Conservation (phyloP, 2,113 vertebrate genomes). For the Coptodon bakossiorum region DNA sequence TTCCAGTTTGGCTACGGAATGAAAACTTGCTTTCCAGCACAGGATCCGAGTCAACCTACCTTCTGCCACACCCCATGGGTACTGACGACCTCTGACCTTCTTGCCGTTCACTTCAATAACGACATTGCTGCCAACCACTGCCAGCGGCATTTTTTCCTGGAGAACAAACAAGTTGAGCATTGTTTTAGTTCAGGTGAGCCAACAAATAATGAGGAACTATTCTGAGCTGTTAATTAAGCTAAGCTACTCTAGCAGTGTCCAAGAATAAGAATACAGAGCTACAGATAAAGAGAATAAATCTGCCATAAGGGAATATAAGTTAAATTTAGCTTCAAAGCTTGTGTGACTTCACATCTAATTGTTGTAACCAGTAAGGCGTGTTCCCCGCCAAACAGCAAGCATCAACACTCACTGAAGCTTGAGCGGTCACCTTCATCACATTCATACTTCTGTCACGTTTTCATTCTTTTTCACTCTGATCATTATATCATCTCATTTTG, state of each 20-base stretch:
- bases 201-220: no score
- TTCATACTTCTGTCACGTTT: background rate
- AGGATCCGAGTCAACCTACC: constrained; percentile 53
- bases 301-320: background rate
- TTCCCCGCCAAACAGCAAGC: background rate
- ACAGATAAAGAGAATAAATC: background rate
- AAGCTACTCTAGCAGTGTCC: no score
- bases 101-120: constrained; percentile 76
- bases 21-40: background rate
- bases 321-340: background rate
- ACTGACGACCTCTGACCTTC: constrained; percentile 79
- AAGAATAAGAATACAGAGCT: background rate
- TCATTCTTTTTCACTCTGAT: background rate
- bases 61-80: constrained; percentile 80
- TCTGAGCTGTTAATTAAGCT: no score
- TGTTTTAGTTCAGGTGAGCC: background rate
- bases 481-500: background rate
- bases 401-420: background rate
- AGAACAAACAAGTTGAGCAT: background rate
- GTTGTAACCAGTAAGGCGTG: background rate
- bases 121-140: constrained; percentile 76
- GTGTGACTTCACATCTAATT: background rate
- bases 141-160: constrained; percentile 77
- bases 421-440: background rate
- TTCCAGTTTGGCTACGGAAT: background rate